A percentile compares a stretch with the other conserved stretches of the same genome.
Evolutionary conservation across 2,888 invertebrate species (phyloP).

Genomic region (Allacma fusca): DNA sequence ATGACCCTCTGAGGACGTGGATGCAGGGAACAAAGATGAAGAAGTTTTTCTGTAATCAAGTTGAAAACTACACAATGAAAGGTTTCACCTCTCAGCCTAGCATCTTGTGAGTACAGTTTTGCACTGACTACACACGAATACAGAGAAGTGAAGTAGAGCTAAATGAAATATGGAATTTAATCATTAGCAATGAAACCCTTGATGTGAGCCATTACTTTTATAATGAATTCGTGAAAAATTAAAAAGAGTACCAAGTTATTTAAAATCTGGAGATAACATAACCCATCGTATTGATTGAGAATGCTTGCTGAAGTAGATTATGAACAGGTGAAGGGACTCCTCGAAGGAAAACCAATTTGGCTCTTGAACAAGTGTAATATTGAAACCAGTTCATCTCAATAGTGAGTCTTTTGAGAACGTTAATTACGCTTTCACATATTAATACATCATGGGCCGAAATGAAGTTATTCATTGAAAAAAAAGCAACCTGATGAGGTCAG

Average conservation of each 20-base stretch:
- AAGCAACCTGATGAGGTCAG: slow-evolving; percentile 21
- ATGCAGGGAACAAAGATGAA: background rate
- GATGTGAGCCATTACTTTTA: slow-evolving; percentile 9
- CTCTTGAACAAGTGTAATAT: slow-evolving; percentile 9
- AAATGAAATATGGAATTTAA: slow-evolving; percentile 12
- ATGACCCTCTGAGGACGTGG: too few relatives aligned
- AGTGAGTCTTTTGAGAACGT: slow-evolving; percentile 11
- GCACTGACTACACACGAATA: too few relatives aligned
- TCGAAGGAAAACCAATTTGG: slow-evolving; percentile 1
- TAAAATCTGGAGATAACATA: background rate
- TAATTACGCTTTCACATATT: slow-evolving; percentile 22
- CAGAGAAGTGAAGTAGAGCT: background rate
- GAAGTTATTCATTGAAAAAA: slow-evolving; percentile 31
- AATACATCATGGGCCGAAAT: slow-evolving; percentile 24
- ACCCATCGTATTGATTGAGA: background rate
- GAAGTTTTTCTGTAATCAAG: background rate
- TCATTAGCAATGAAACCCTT: background rate
- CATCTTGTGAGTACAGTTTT: too few relatives aligned
- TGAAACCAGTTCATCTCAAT: slow-evolving; percentile 28
- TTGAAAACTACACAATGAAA: background rate
- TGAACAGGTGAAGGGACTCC: background rate
- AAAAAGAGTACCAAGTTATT: background rate
- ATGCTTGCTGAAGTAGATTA: too few relatives aligned
- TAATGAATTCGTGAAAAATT: slow-evolving; percentile 16
- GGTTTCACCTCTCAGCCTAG: too few relatives aligned